phyloP scores from a whole-genome alignment of 2,888 invertebrate genomes.

The Osmoderma eremita region DNA sequence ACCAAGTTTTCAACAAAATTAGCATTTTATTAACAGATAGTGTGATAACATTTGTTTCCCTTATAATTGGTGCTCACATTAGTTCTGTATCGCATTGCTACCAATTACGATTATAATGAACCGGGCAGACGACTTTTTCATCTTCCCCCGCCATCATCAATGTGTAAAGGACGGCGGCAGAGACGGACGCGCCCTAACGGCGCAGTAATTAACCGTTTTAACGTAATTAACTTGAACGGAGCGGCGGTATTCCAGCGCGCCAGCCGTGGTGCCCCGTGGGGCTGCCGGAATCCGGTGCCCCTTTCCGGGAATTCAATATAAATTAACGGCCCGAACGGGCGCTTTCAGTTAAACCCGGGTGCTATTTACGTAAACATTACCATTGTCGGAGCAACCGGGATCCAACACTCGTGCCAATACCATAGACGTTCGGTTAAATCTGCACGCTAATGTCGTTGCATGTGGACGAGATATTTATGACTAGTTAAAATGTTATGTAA shows the following conservation, averaged over 20 bases:
- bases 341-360: neutral
- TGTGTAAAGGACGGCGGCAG: neutral
- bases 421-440: constrained; percentile 8
- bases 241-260: no score
- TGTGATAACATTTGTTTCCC: no score
- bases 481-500: no score
- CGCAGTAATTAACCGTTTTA: constrained; percentile 12
- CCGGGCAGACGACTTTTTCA: constrained; percentile 6
- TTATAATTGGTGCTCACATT: no score
- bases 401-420: neutral
- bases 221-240: neutral
- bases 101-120: neutral
- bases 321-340: constrained; percentile 12
- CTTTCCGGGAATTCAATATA: neutral
- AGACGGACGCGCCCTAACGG: constrained; percentile 3
- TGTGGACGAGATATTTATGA: no score
- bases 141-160: neutral
- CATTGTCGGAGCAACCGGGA: neutral
- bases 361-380: constrained; percentile 17
- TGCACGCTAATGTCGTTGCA: neutral
- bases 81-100: no score
- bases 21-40: no score
- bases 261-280: neutral
- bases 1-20: no score
- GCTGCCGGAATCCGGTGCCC: no score